Percentiles rank a stretch among this genome's conserved stretches.
These are phyloP conservation scores for Drosophila ambigua DNA, from an alignment of 1,140 invertebrate species.

Conservation along the genomic window DNA sequence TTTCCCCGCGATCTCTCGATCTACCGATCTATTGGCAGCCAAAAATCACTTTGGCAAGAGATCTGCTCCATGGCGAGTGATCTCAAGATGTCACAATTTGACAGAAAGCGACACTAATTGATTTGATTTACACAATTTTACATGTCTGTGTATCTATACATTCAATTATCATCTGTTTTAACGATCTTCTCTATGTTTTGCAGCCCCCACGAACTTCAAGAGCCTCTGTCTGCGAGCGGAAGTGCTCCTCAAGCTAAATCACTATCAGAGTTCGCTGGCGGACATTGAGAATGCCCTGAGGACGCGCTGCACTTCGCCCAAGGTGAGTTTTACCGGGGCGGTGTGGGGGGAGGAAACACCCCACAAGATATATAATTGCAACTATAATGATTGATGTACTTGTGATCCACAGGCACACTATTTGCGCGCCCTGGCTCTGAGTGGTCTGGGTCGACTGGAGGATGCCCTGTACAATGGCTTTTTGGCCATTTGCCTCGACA, in stretches of 20 bases:
- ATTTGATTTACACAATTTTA: slow-evolving; percentile 41
- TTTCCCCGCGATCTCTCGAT: slow-evolving; percentile 17
- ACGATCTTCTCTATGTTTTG: slow-evolving; percentile 74
- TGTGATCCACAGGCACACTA: slow-evolving; percentile 86
- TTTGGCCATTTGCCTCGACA: slow-evolving; percentile 78
- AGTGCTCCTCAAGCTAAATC: slow-evolving; percentile 87
- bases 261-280: slow-evolving; percentile 87
- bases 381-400: neutral
- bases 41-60: slow-evolving; percentile 35
- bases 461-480: slow-evolving; percentile 88
- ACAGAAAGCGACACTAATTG: slow-evolving; percentile 55
- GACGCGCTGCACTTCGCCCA: slow-evolving; percentile 89
- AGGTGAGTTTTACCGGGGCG: slow-evolving; percentile 84
- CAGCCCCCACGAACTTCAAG: slow-evolving; percentile 89
- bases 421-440: slow-evolving; percentile 87
- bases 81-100: slow-evolving; percentile 28
- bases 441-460: slow-evolving; percentile 87
- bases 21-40: slow-evolving; percentile 38
- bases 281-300: slow-evolving; percentile 89
- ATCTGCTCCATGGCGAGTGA: slow-evolving; percentile 29
- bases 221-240: slow-evolving; percentile 89
- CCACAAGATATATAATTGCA: too few species aligned
- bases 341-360: too few species aligned
- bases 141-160: neutral
- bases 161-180: neutral